Conservation (phyloP, 2,888 invertebrate species). For the Ichneumon xanthorius region DNA sequence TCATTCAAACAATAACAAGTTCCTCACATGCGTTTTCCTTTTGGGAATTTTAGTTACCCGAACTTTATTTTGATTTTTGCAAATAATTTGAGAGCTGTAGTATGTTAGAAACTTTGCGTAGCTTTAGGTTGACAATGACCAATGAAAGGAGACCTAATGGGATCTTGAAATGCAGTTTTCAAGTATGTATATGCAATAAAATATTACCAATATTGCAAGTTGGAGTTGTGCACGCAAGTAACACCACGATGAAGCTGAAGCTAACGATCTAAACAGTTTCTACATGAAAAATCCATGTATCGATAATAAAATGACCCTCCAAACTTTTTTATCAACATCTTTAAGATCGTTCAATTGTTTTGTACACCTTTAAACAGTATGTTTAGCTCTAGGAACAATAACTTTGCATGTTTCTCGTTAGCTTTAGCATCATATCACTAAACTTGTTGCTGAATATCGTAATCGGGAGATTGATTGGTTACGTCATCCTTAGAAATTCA, state of each 20-base stretch:
- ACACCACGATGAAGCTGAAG: conserved; percentile 9
- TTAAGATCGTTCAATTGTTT: background rate
- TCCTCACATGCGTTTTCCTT: background rate
- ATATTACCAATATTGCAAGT: conserved; percentile 72
- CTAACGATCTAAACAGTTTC: background rate
- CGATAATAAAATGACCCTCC: background rate
- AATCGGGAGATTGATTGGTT: background rate
- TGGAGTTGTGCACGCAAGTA: conserved; percentile 73
- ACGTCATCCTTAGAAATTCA: background rate
- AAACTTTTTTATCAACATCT: background rate
- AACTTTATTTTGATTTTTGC: background rate
- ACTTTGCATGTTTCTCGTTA: background rate
- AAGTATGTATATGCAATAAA: conserved; percentile 74
- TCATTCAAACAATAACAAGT: background rate
- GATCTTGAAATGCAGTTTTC: conserved; percentile 67
- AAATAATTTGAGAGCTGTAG: background rate
- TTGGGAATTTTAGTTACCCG: background rate
- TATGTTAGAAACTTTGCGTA: background rate
- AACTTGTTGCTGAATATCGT: background rate
- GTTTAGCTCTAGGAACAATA: background rate
- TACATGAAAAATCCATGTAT: background rate
- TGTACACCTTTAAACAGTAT: background rate
- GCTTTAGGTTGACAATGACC: conserved; percentile 73
- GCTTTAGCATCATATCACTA: background rate
- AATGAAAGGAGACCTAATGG: conserved; percentile 41